Percentiles rank a stretch among this genome's conserved stretches.
phyloP scores from a whole-genome alignment of 1,140 invertebrate genomes.

The Trichonephila inaurata region DNA sequence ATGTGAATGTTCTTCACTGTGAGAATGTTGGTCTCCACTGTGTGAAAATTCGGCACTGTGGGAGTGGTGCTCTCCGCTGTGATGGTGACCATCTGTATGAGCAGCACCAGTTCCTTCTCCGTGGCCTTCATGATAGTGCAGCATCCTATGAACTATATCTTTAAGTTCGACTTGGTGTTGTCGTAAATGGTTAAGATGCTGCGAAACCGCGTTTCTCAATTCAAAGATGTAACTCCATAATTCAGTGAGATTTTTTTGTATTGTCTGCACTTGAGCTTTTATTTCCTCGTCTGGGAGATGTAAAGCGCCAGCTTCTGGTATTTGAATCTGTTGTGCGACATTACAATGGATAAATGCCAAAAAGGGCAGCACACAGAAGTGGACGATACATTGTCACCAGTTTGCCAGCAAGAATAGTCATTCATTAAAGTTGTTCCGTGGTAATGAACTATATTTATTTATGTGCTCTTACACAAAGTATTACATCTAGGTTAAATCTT shows the following conservation, averaged over 20 bases:
- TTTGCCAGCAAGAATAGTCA: background rate
- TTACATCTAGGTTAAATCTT: no score
- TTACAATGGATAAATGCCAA: background rate
- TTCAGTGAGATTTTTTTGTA: constrained; percentile 41
- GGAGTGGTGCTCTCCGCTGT: constrained; percentile 29
- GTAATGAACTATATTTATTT: no score
- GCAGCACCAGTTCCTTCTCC: background rate
- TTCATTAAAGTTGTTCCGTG: no score
- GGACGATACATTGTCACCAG: background rate
- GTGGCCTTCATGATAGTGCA: constrained; percentile 24
- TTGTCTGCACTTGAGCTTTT: background rate
- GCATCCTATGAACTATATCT: background rate
- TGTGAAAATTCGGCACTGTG: constrained; percentile 8
- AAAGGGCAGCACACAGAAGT: background rate
- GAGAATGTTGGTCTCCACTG: constrained; percentile 9
- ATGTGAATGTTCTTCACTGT: constrained; percentile 13
- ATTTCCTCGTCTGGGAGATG: background rate
- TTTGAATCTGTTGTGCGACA: constrained; percentile 37
- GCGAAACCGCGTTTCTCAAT: background rate
- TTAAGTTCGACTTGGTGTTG: constrained; percentile 54
- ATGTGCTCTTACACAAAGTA: no score
- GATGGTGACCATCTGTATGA: constrained; percentile 55
- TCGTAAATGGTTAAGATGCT: constrained; percentile 53
- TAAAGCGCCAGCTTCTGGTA: constrained; percentile 31
- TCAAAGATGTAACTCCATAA: constrained; percentile 41